Evolutionary conservation across 1,140 invertebrate genomes (phyloP), one percentile per base, ranked within the genome.

Genomic region (Teleopsis dalmanni): DNA sequence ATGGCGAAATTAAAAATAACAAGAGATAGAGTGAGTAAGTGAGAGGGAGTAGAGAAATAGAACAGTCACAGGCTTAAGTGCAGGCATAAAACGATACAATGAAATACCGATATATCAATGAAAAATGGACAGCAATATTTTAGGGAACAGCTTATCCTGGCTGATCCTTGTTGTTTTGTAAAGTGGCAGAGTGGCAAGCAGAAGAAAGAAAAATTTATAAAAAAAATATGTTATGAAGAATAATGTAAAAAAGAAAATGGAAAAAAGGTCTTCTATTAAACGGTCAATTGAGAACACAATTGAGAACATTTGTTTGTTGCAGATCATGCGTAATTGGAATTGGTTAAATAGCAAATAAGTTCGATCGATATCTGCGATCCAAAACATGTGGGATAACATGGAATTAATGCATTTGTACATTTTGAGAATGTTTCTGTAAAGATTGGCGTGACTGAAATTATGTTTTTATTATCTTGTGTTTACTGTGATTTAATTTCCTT

Each of bases 211-310:
- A 46, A 13, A 6, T 4, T 27, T 36, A 13, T 11, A 35, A 16
- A 36, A 35, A 22, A 36, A 46, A 25, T 16, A 46, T 6, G 23
- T 18, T 29, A 11, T 16, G 22, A n/a, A n/a, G n/a, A n/a, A n/a
- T 29, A 31, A 37, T 22, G 26, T n/a, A 38, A 27, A 27, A 26
- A 27, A 43, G 22, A 25, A 36, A 38, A 47, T 21, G 25, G 16
- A 42, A 41, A 35, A 21, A 14, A 48, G 40, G 18, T 31, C n/a
- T 14, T 16, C 19, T 22, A 53, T 58, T 57, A 46, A 56, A 64
- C 56, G 63, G 63, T 67, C 64, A 67, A 66, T 67, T 67, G 64
- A 67, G 64, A 66, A 55, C 57, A 57, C 29, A 29, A 34, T 43
- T 31, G 27, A 25, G 25, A 4, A 21, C 35, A 27, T 18, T 14